Evolutionary conservation across 92 coral and sea anemone genomes (phyloP).

Genomic region (Isaurus tuberculatus): DNA sequence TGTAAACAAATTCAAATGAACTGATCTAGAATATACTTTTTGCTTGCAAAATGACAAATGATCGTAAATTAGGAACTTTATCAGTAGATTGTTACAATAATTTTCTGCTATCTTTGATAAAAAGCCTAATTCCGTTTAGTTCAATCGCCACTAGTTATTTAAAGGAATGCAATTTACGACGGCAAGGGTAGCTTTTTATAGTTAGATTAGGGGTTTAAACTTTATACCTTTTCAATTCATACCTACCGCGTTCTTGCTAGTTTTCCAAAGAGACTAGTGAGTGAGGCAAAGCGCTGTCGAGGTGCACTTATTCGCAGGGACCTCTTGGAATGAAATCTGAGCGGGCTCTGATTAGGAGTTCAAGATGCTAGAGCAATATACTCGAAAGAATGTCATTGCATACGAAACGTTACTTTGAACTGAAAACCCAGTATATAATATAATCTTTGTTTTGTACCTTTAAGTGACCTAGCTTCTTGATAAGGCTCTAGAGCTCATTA

Average conservation of each 20-base stretch:
- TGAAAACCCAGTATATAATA: not conserved
- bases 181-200: not conserved
- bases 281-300: not conserved
- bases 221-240: not conserved
- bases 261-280: not conserved
- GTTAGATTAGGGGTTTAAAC: not conserved
- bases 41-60: constrained; percentile 1
- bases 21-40: constrained; percentile 13
- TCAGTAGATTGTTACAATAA: not conserved
- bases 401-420: not conserved
- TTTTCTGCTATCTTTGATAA: not conserved
- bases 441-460: not conserved
- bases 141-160: not conserved
- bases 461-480: too few relatives aligned
- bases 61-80: constrained; percentile 1
- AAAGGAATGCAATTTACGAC: not conserved
- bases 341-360: not conserved
- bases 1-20: constrained; percentile 40
- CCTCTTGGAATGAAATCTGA: not conserved
- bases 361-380: constrained; percentile 24
- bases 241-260: not conserved
- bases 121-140: not conserved
- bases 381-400: not conserved
- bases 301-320: not conserved
- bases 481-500: not conserved